Percentiles rank a stretch among this genome's conserved stretches.
phyloP scores from a whole-genome alignment of 2,797 vertebrate species.

The Scyliorhinus canicula region DNA sequence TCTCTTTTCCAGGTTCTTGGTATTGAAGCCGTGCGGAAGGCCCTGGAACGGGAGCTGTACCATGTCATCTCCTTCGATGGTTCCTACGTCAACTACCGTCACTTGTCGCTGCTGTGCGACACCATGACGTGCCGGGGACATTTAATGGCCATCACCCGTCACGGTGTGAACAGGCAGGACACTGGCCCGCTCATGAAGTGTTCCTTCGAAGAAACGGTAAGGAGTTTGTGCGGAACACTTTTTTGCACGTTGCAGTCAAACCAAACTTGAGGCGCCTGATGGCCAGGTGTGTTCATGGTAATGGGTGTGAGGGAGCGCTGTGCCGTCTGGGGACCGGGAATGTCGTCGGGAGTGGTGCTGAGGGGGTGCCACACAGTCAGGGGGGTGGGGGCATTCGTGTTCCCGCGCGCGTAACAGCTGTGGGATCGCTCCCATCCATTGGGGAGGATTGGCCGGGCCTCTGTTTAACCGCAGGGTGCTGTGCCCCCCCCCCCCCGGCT shows the following conservation, averaged over 20 bases:
- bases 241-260: no score
- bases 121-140: constrained; percentile 91
- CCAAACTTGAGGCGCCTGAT: background rate
- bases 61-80: constrained; percentile 97
- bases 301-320: no score
- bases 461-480: no score
- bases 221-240: constrained; percentile 1
- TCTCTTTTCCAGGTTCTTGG: constrained; percentile 69
- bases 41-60: constrained; percentile 86
- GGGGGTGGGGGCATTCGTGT: no score
- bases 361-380: no score
- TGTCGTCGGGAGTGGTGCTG: no score
- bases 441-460: no score
- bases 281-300: no score
- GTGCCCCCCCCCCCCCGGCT: no score
- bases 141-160: constrained; percentile 91
- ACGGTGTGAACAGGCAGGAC: constrained; percentile 92
- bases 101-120: constrained; percentile 89
- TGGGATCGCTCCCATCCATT: no score
- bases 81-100: constrained; percentile 93
- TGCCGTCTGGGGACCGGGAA: no score
- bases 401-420: no score
- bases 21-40: constrained; percentile 89
- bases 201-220: constrained; percentile 91
- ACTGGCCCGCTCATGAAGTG: constrained; percentile 93